Evolutionary conservation across 2,888 invertebrate genomes (phyloP), one percentile per base, ranked within the genome.

Genomic region (Rhagium mordax): DNA sequence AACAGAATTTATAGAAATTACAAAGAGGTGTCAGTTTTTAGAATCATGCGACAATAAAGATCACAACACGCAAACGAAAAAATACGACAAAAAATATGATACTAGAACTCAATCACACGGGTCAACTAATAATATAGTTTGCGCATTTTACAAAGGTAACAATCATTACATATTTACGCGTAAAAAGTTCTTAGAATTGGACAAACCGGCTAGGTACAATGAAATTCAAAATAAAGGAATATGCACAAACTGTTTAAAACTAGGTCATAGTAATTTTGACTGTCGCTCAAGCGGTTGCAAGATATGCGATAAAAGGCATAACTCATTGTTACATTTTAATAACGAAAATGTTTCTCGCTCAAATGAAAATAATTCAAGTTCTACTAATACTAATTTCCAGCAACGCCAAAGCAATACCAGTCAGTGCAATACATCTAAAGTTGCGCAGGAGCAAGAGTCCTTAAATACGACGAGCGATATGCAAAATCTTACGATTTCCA

Each of bases 271-370:
- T 13, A 24, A 15, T 16, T 16, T n/a, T 10, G 59, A 61, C 20
- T 68, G 49, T 24, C 24, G 16, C 7, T 16, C 27, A 8, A 27
- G 60, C 24, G 18, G 24, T 2, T 71, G 71, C n/a, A 41, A 62
- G n/a, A 65, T 64, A 20, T 70, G 62, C 41, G 27, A 49, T n/a
- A 49, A 62, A 51, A 70, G 47, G 57, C 49, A 48, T 13, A 51
- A 70, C 24, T 33, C 57, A 4, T 29, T 64, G 15, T 15, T 70
- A 55, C 65, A 70, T 55, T 33, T 67, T n/a, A 41, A 51, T 18
- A 51, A 15, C 1, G 3, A 4, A 15, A 18, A 51, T 6, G 6
- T 24, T 24, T 24, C 24, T 4, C 24, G 3, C 6, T 24, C 24
- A 6, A 24, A 24, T 24, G 24, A 24, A 24, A 24, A 24, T 24